Evolutionary conservation across 2,113 vertebrate genomes (phyloP), one percentile per base, ranked within the genome.

Genomic region (Geothlypis trichas): DNA sequence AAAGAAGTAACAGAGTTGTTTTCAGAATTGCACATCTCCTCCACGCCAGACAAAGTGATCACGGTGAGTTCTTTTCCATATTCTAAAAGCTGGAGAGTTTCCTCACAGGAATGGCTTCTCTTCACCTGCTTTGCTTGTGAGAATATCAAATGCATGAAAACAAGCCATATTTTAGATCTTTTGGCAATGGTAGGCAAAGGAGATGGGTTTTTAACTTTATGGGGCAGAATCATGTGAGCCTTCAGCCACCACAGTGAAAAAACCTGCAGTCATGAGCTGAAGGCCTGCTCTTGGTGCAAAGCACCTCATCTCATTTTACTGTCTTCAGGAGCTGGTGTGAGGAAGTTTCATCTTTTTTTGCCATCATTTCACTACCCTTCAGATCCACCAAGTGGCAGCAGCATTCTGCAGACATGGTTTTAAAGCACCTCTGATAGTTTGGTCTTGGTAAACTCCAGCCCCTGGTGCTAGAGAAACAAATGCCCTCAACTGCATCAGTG

Each of bases 1-100:
- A 97, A 91, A 87, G 99, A 99, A 95, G 72, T 99, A 57, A 97
- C 92, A 15, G 98, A 98, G n/a, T 95, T 98, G 15, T 96, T 99
- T 96, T 98, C 98, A 59, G 98, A 98, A 59, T 91, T 99, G 62
- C 95, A 72, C 15, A 91, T 99, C 76, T 98, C 98, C 35, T 93
- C 98, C 57, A 98, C 97, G 52, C 98, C 98, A 0, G 98, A 98
- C 75, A 99, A 98, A 90, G 98, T 99, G 89, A 84, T 97, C 96
- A 98, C 66, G 93, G 99, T 99, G 97, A 97, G 98, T 97, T 84
- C 51, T 42, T 91, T 93, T 63, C 68, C 49, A 15, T 52, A 47
- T 74, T 94, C 26, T 86, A 71, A 74, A 68, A 71, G 46, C 75
- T 73, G 76, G 37, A 85, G 88, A 15, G 68, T 41, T 84, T 74